Base-by-base conservation (phyloP, 2,797 vertebrate genomes). In the Peromyscus melanophrys region DNA sequence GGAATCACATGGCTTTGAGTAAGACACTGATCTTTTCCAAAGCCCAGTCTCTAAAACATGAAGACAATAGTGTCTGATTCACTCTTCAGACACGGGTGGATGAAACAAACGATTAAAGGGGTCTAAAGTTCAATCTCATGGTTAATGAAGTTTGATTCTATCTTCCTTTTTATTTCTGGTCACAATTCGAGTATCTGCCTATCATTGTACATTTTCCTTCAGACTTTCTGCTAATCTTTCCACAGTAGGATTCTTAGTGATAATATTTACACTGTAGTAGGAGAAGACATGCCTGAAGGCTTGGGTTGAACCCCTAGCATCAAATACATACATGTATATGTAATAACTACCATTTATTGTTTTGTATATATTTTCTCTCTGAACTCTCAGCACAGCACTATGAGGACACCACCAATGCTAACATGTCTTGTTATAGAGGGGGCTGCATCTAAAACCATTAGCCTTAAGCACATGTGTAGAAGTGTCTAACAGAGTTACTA, bases 1-100 rank as follows among this genome's bases (percentile, higher is more conserved):
- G 94, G 92, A 90, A 77, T 37, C 59, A 34, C 40, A 37, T 91
- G 94, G 92, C 92, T 76, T 95, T 94, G 90, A 92, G 63, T 85
- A 95, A 97, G 52, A 83, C 40, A 27, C 61, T 83, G 69, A 83
- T 92, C 23, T 67, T 95, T 69, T 90, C 80, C 86, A 46, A 95
- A 96, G 90, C 43, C 73, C 34, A 29, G 78, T 52, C 59, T 93
- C 52, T 92, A 96, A 96, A 89, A 86, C 89, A 84, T 55, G 69
- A 94, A 96, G 92, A 69, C 63, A 29, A 27, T 21, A 31, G 63
- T 61, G 63, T n/a, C 14, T 10, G 40, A 37, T 63, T 95, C 73
- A 59, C 37, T 80, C 90, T 78, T 92, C 34, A 27, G 78, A 90
- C 61, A 46, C 9, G 31, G 19, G 67, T 40, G 67, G 92, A 78